A percentile compares a stretch with the other conserved stretches of the same genome.
These are phyloP conservation scores for Campopleginae sp. DNA, from an alignment of 2,888 invertebrate species.

Conservation along the genomic window DNA sequence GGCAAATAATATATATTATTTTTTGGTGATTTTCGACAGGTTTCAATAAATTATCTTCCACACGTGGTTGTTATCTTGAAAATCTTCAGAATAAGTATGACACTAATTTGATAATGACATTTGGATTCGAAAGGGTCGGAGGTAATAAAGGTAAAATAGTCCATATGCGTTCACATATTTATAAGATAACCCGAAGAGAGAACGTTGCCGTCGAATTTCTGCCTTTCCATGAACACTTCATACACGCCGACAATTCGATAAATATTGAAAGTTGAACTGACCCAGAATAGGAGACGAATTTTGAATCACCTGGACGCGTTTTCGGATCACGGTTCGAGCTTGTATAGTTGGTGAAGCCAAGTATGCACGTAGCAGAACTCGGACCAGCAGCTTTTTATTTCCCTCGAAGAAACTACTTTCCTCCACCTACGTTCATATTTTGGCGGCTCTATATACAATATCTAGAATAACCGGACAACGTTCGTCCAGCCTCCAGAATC, in stretches of 20 bases:
- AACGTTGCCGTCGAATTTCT: background rate
- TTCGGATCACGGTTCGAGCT: background rate
- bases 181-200: background rate
- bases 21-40: background rate
- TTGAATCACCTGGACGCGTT: background rate
- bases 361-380: constrained; percentile 1
- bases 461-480: constrained; percentile 24
- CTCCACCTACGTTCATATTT: constrained; percentile 31
- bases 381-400: constrained; percentile 25
- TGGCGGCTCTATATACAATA: background rate
- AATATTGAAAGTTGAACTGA: background rate
- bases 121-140: background rate
- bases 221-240: background rate
- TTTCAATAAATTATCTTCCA: background rate
- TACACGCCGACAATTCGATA: background rate
- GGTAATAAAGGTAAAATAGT: background rate
- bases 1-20: background rate
- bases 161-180: background rate
- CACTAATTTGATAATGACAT: background rate
- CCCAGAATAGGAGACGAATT: background rate
- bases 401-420: constrained; percentile 63
- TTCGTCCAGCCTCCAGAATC: constrained; percentile 46
- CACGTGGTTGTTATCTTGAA: background rate
- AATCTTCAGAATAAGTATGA: background rate
- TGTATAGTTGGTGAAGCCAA: background rate